Base-by-base conservation (phyloP, 1,140 invertebrate genomes). In the Ceratosolen fusciceps region DNA sequence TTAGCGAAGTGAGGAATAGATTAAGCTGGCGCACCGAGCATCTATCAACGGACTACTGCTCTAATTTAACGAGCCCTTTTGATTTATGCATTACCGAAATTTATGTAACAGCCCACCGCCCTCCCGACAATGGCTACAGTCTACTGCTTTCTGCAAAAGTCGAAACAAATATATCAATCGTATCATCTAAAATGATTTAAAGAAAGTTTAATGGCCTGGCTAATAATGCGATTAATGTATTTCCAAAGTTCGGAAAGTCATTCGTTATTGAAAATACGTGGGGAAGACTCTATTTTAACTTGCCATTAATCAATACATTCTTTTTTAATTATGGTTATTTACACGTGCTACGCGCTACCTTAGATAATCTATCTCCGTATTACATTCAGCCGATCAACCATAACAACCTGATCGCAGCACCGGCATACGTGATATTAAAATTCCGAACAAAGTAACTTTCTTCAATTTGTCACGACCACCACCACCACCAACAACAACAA, bases 61-160 rank as follows among this genome's bases (percentile, higher is more conserved):
- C 4, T 37, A 65, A 65, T 65, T 65, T 65, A 65, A 65, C 37
- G 60, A 65, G 31, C 37, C 21, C n/a, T 65, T 65, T 65, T 65
- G 31, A 65, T 65, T 65, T 65, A 62, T 62, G 60, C 16, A 37
- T n/a, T 65, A 65, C 1, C 31, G 5, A 65, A 65, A 37, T 65
- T 37, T 9, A 65, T 21, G n/a, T n/a, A n/a, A n/a, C 37, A n/a
- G 58, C 31, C 58, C 31, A 16, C 58, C 26, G 0, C 7, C 31
- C 4, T n/a, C n/a, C n/a, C n/a, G n/a, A n/a, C n/a, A n/a, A n/a
- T n/a, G n/a, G n/a, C n/a, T 65, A 14, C 34, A 62, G 0, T 37
- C 1, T 19, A 65, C 34, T 16, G 37, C 37, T 37, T 19, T 65
- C 34, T n/a, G n/a, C 9, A 37, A 65, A n/a, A 14, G 21, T 65